Base-by-base conservation (phyloP, 2,888 invertebrate genomes). In the Diachrysia chrysitis region DNA sequence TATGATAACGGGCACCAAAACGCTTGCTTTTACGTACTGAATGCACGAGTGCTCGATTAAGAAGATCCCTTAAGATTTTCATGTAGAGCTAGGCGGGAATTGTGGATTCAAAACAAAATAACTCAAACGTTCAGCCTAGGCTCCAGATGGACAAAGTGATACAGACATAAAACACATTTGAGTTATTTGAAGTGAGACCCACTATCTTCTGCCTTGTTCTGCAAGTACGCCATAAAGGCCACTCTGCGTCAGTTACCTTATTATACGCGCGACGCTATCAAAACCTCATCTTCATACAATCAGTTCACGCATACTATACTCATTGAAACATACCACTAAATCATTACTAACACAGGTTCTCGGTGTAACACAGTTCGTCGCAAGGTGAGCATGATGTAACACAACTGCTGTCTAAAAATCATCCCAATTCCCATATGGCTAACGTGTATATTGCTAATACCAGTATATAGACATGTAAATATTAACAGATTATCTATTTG, bases 361-460 rank as follows among this genome's bases (percentile, higher is more conserved):
- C 66, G 81, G 80, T 81, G 62, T 71, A 66, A 73, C 69, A 71
- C 64, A 58, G 35, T 63, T 16, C 58, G 35, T 55, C 57, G 29
- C 46, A 62, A 79, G 73, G 71, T 73, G 77, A 78, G 77, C 79
- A 76, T 63, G 23, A 64, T 62, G 70, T 74, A 66, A 74, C 65
- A 71, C 68, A 63, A 58, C 23, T 32, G 64, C 17, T 61, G 21
- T 46, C 51, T 70, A 59, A 78, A 60, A 67, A 58, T 70, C 53
- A 78, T 53, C 58, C 63, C 71, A 67, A 66, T 76, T 42, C 42
- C 42, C n/a, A 64, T 29, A 65, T 83, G 73, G 90, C 90, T 93
- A 91, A 92, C 91, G 91, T 93, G 92, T 92, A 90, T 90, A 92
- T 93, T 92, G 93, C 93, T 92, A 92, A 88, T 84, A 77, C 58